Evolutionary conservation across 2,888 invertebrate species (phyloP).

Genomic region (Synergus laeviventris): DNA sequence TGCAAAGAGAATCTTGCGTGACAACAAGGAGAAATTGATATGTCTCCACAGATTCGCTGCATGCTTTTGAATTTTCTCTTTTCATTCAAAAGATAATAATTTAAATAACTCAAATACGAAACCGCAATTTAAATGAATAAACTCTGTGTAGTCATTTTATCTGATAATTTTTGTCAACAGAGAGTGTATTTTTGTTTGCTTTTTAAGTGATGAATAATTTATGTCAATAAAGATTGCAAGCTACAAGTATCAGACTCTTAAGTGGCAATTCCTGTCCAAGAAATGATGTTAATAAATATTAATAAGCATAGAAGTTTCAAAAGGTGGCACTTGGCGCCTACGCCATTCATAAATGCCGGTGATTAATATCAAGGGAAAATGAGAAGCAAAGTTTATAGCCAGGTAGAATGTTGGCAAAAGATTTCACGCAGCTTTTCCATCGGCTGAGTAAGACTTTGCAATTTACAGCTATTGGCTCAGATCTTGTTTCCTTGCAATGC

Average conservation of each 20-base stretch:
- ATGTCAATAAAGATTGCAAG: neutral
- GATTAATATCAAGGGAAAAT: conserved; percentile 10
- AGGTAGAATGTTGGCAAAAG: conserved; percentile 19
- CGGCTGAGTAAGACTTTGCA: conserved; percentile 53
- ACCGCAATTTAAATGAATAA: neutral
- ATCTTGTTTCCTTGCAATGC: conserved; percentile 44
- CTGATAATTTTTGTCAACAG: neutral
- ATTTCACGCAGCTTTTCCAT: conserved; percentile 25
- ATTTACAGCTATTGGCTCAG: conserved; percentile 59
- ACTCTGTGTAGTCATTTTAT: too few species aligned
- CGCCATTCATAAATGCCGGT: conserved; percentile 8
- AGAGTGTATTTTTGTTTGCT: neutral
- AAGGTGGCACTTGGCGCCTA: neutral
- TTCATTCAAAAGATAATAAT: neutral
- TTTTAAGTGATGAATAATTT: neutral
- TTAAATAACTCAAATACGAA: neutral
- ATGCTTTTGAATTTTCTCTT: neutral
- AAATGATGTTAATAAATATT: conserved; percentile 20
- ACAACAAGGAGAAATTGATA: conserved; percentile 42
- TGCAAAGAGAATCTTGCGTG: conserved; percentile 48
- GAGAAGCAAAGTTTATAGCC: neutral
- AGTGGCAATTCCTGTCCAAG: neutral
- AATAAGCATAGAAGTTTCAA: neutral
- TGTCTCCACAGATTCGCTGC: conserved; percentile 8
- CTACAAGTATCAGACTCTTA: neutral